Conservation (phyloP, 2,888 invertebrate genomes). For the Elgonia sp. region DNA sequence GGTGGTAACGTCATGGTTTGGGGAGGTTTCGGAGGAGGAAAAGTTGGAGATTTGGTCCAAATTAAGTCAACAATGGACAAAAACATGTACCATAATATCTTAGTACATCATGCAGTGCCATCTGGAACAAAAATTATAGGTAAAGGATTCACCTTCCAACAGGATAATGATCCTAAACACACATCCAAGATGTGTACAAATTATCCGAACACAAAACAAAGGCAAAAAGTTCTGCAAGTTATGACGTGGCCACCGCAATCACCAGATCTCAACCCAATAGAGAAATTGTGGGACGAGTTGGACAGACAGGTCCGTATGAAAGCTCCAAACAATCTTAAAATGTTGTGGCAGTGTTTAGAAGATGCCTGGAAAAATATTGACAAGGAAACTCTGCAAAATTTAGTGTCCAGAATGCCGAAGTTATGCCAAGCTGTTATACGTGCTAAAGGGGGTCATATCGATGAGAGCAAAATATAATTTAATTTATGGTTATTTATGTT, state of each 20-base stretch:
- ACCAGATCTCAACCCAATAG: too few relatives aligned
- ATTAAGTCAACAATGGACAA: constrained; percentile 74
- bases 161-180: constrained; percentile 6
- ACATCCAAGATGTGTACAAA: constrained; percentile 3
- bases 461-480: constrained; percentile 13
- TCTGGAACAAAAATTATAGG: constrained; percentile 66
- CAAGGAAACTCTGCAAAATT: constrained; percentile 13
- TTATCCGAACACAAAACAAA: background rate
- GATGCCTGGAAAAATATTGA: constrained; percentile 6
- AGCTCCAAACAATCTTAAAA: too few relatives aligned
- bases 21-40: constrained; percentile 50
- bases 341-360: background rate
- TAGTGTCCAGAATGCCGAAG: constrained; percentile 14
- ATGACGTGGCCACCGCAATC: too few relatives aligned
- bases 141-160: constrained; percentile 64
- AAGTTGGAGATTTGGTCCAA: constrained; percentile 70
- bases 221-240: too few relatives aligned
- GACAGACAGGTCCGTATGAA: too few relatives aligned
- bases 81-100: constrained; percentile 69
- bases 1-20: constrained; percentile 73
- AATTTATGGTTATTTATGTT: too few relatives aligned
- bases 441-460: constrained; percentile 26
- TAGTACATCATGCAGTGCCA: constrained; percentile 49
- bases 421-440: constrained; percentile 33
- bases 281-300: too few relatives aligned